Base-by-base conservation (phyloP, 2,113 vertebrate genomes). In the Desmodus rotundus region DNA sequence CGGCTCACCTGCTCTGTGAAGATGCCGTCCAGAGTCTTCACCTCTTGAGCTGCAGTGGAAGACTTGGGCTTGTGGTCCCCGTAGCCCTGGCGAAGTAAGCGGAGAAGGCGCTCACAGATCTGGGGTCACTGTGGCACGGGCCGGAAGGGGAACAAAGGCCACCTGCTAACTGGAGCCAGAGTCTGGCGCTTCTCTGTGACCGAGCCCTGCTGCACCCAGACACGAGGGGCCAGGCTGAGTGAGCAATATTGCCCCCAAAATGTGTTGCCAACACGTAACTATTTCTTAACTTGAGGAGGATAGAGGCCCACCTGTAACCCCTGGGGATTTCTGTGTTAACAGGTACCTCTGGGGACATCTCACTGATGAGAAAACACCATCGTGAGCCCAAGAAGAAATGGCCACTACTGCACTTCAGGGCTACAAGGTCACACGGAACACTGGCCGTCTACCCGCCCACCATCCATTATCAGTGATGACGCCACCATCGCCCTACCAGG, bases 11-110 rank as follows among this genome's bases (percentile, higher is more conserved):
- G 99, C 96, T 99, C 99, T 0, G 98, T 94, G 95, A 99, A 99
- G 93, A 99, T 98, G 26, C 99, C 99, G 12, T 99, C 99, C 97
- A 99, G 91, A 4, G 99, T 99, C 98, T 99, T 99, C 82, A 99
- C 99, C 98, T 99, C 99, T 86, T 99, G 99, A 41, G 99, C 99
- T 0, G 99, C 99, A 0, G 99, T 99, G 12, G 99, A 99, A 3
- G 99, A 99, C 96, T 99, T 99, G 82, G 99, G 99, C 89, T 99
- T 99, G 97, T 99, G 99, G 97, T 99, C 99, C 93, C 99, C 99
- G 0, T 99, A 99, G 17, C 99, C 99, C 99, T 99, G 95, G 67
- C 36, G 45, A 91, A 43, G 80, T 4, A 58, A 28, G 81, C 1
- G 3, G 31, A 84, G 63, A 20, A 22, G n/a, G 22, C 0, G 2